Base-by-base conservation (phyloP, 2,797 vertebrate genomes). In the Sylvia borin region DNA sequence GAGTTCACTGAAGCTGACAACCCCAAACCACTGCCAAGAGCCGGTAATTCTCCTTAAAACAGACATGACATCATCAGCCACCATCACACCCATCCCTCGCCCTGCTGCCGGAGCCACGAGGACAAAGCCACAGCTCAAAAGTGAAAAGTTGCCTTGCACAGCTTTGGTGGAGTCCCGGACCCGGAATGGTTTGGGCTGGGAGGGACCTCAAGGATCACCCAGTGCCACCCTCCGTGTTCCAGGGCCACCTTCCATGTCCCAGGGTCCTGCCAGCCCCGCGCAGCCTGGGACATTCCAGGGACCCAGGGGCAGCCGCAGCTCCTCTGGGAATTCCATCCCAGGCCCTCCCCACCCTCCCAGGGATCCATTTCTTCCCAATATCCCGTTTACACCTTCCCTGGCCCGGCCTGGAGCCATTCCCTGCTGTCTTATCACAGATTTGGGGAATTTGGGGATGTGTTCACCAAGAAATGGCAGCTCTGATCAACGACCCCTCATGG, bases 141-240 rank as follows among this genome's bases (percentile, higher is more conserved):
- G 21, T 24, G 11, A 1, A 48, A 34, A 10, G 22, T 2, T 13
- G 24, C 51, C 65, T 16, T 31, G 75, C 20, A 45, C 27, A 26
- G 62, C 27, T 47, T 47, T 5, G 9, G 8, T 15, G 4, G 20
- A 74, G 18, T 2, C 47, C 24, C 31, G 16, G n/a, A 36, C 10
- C 21, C 29, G 10, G 27, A 5, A 5, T 5, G 38, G 67, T 8
- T 43, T 20, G 38, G 36, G 51, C 4, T 9, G 36, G 67, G 26
- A 72, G 16, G n/a, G 16, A 58, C 6, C 24, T 38, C 27, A 38
- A n/a, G 24, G 3, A 1, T 2, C 38, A 5, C 2, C 24, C 13
- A 7, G 27, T 13, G 17, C 51, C 45, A 43, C 19, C 36, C 72
- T 45, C 43, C 11, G 54, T 24, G 42, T 3, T 1, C 71, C 71